These are phyloP conservation scores for Natrix natrix DNA, from an alignment of 2,797 vertebrate species.

Conservation along the genomic window DNA sequence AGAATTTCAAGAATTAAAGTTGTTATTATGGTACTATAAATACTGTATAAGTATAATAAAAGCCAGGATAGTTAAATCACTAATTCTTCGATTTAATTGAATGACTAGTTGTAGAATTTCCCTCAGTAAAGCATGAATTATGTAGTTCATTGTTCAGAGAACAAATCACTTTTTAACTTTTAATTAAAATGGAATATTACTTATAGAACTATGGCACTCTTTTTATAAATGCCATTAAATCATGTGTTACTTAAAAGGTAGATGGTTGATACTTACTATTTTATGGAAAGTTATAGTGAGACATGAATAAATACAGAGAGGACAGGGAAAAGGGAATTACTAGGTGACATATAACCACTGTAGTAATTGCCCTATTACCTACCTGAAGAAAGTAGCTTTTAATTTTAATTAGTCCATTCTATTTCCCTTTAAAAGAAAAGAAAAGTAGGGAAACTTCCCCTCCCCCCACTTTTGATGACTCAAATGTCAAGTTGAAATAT, in stretches of 20 bases:
- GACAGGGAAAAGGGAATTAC: neutral
- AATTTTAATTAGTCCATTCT: conserved; percentile 49
- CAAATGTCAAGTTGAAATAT: conserved; percentile 52
- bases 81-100: neutral
- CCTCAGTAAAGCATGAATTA: neutral
- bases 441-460: conserved; percentile 47
- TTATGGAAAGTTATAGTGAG: conserved; percentile 1
- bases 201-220: neutral
- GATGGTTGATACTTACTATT: neutral
- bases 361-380: conserved; percentile 42
- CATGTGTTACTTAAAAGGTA: neutral
- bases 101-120: neutral
- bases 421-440: conserved; percentile 41
- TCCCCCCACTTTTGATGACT: conserved; percentile 27
- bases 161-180: neutral
- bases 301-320: neutral
- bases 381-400: neutral
- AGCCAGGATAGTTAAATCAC: neutral
- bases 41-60: neutral
- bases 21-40: neutral
- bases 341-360: conserved; percentile 22
- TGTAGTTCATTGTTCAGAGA: neutral
- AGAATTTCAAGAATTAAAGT: neutral
- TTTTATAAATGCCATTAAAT: neutral
- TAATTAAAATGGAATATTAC: neutral